These are phyloP conservation scores for Delphinus delphis DNA, from an alignment of 2,113 vertebrate genomes.

Conservation along the genomic window DNA sequence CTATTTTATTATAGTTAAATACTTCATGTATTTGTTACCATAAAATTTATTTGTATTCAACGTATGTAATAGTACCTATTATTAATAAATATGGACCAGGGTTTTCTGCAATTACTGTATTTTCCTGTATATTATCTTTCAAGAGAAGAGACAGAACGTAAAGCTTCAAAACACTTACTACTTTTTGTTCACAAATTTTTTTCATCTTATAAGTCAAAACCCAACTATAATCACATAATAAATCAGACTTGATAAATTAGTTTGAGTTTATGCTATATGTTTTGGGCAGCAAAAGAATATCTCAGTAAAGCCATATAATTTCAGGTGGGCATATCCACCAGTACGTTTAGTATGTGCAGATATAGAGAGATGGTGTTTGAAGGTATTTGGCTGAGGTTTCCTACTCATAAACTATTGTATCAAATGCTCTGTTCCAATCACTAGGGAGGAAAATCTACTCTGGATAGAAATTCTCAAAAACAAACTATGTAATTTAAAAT, in stretches of 20 bases:
- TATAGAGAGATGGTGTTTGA: fast-evolving
- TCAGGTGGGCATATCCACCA: neutral
- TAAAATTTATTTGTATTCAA: neutral
- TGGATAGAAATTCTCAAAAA: neutral
- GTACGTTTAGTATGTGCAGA: neutral
- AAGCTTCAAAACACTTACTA: neutral
- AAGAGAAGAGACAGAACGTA: neutral
- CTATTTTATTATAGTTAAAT: neutral
- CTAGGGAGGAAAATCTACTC: neutral
- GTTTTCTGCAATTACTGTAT: neutral
- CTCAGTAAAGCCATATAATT: neutral
- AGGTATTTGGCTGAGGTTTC: too few species aligned
- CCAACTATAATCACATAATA: neutral
- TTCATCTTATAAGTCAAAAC: neutral
- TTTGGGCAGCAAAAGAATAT: neutral
- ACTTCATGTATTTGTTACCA: neutral
- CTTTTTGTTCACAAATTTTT: neutral
- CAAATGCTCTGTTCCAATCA: neutral
- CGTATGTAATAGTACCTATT: neutral
- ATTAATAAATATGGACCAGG: neutral
- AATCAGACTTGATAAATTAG: neutral
- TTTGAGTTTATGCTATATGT: neutral
- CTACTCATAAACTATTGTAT: neutral
- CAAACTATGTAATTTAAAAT: neutral
- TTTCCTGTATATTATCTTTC: neutral